phyloP scores from a whole-genome alignment of 1,140 invertebrate species.

The Periplaneta americana region DNA sequence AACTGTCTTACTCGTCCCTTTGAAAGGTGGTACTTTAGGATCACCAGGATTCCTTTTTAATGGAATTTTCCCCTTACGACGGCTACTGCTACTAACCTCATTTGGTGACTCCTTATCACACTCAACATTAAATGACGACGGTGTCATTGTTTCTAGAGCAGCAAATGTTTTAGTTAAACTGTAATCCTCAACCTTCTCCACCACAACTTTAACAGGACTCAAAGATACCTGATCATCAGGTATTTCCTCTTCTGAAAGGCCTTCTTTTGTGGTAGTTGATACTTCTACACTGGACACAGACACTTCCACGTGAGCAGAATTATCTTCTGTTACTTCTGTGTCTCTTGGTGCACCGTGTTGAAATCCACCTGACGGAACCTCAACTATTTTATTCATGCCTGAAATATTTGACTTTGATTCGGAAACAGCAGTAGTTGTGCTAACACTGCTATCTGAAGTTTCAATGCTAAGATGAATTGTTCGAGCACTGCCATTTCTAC shows the following conservation, averaged over 20 bases:
- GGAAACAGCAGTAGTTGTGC: too few species aligned
- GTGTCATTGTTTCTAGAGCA: background rate
- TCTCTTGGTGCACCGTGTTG: background rate
- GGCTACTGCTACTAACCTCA: background rate
- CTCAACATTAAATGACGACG: background rate
- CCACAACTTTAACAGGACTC: background rate
- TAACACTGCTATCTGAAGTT: background rate
- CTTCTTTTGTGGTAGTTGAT: background rate
- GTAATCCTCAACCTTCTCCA: background rate
- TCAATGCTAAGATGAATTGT: background rate
- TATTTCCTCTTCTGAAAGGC: background rate
- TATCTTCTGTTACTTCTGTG: background rate
- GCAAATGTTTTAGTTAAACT: background rate
- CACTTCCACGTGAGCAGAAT: background rate
- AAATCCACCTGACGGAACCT: background rate
- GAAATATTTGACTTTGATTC: too few species aligned
- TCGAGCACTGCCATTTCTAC: background rate
- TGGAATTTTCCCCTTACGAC: background rate
- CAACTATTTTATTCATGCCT: background rate
- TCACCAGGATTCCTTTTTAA: background rate
- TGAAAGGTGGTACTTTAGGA: background rate
- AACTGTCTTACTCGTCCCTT: background rate
- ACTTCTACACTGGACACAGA: background rate
- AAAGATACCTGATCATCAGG: background rate
- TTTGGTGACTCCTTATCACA: background rate